These are phyloP conservation scores for Holotrichia oblita DNA, from an alignment of 1,140 invertebrate genomes.

Conservation along the genomic window DNA sequence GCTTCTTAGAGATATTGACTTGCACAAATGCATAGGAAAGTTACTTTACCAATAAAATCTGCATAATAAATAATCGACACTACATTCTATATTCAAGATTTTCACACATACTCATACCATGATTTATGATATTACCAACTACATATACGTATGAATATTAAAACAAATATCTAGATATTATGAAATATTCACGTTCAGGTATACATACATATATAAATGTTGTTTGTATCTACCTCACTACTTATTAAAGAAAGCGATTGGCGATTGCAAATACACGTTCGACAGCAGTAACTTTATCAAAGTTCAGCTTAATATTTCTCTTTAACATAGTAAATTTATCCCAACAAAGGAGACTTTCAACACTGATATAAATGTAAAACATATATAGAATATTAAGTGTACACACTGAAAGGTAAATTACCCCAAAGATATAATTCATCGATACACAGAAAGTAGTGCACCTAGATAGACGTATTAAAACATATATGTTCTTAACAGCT, in stretches of 20 bases:
- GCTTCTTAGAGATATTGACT: too few species aligned
- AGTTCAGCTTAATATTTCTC: background rate
- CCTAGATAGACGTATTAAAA: conserved; percentile 1
- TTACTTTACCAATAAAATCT: too few species aligned
- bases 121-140: background rate
- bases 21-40: too few species aligned
- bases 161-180: conserved; percentile 25
- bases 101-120: background rate
- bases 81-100: too few species aligned
- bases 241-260: background rate
- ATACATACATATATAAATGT: background rate
- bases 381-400: background rate
- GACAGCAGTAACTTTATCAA: conserved; percentile 25
- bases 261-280: background rate
- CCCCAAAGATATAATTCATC: conserved; percentile 22
- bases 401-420: conserved; percentile 3
- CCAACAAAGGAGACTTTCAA: background rate
- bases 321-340: background rate
- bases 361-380: background rate
- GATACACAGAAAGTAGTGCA: conserved; percentile 17
- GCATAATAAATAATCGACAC: too few species aligned
- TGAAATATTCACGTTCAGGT: conserved; percentile 3
- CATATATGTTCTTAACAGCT: background rate
- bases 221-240: background rate
- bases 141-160: background rate